These are phyloP conservation scores for Drosophila greeni DNA, from an alignment of 2,888 invertebrate species.

Conservation along the genomic window DNA sequence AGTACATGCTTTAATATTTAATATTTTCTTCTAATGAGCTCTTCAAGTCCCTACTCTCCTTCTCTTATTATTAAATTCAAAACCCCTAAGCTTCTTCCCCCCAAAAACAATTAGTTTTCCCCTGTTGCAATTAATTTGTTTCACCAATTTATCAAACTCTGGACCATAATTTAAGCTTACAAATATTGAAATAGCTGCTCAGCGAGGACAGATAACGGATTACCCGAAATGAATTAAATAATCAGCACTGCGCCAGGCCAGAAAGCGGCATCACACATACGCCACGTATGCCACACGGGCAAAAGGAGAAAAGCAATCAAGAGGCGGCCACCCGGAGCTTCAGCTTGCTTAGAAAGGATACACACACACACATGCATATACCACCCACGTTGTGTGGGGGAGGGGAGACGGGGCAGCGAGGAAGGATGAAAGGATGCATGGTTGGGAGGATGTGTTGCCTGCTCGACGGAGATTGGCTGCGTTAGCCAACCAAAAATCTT, in stretches of 20 bases:
- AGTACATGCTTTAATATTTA: too few species aligned
- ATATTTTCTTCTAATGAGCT: neutral
- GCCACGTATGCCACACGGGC: slow-evolving; percentile 44
- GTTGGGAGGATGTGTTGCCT: slow-evolving; percentile 25
- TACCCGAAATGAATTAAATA: slow-evolving; percentile 38
- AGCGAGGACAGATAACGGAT: slow-evolving; percentile 26
- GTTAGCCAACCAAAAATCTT: slow-evolving; percentile 75
- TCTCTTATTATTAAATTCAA: neutral
- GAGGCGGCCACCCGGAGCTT: slow-evolving; percentile 33
- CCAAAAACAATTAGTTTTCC: neutral
- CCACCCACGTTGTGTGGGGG: slow-evolving; percentile 43
- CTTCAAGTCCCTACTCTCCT: neutral
- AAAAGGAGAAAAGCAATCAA: slow-evolving; percentile 29
- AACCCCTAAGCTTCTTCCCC: too few species aligned
- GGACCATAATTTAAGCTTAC: slow-evolving; percentile 7
- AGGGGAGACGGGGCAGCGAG: neutral
- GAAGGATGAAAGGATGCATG: neutral
- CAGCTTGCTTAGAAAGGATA: slow-evolving; percentile 36
- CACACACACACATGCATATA: slow-evolving; percentile 37
- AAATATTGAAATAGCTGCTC: slow-evolving; percentile 20
- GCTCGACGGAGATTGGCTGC: slow-evolving; percentile 70
- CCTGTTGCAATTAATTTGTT: neutral
- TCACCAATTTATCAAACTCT: neutral
- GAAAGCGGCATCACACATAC: slow-evolving; percentile 58
- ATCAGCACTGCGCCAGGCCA: slow-evolving; percentile 48